phyloP scores from a whole-genome alignment of 2,113 vertebrate genomes.

The Ranitomeya variabilis region DNA sequence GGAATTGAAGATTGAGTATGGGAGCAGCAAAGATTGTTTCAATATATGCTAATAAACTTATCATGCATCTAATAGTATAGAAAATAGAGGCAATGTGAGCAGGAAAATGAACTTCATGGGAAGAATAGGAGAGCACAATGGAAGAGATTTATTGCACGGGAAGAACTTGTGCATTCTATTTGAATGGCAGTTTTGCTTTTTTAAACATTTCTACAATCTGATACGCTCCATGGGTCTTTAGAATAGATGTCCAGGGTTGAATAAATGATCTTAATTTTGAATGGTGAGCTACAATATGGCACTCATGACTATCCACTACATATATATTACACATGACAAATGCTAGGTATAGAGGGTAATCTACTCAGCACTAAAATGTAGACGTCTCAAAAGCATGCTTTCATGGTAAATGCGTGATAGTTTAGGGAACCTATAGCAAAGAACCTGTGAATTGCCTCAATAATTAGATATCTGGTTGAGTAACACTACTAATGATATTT shows the following conservation, averaged over 20 bases:
- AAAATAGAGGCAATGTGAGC: background rate
- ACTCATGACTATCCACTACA: background rate
- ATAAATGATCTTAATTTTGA: background rate
- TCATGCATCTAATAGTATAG: background rate
- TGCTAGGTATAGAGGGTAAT: constrained; percentile 10
- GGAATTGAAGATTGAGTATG: background rate
- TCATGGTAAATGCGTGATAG: background rate
- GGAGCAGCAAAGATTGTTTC: background rate
- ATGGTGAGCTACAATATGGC: background rate
- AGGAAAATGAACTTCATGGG: background rate
- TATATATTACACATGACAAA: constrained; percentile 9
- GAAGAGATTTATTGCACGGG: constrained; percentile 19
- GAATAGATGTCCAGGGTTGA: background rate
- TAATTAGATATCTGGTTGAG: background rate
- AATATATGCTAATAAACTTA: constrained; percentile 17
- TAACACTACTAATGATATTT: background rate
- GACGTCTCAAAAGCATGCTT: background rate
- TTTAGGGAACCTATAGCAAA: background rate
- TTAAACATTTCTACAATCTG: constrained; percentile 32
- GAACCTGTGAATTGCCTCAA: background rate
- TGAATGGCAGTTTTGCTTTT: constrained; percentile 26
- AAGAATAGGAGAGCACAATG: background rate
- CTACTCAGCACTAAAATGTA: background rate
- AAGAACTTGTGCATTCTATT: constrained; percentile 6
- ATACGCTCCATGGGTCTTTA: background rate